Conservation (phyloP, 2,797 vertebrate species). For the Myotis daubentonii region DNA sequence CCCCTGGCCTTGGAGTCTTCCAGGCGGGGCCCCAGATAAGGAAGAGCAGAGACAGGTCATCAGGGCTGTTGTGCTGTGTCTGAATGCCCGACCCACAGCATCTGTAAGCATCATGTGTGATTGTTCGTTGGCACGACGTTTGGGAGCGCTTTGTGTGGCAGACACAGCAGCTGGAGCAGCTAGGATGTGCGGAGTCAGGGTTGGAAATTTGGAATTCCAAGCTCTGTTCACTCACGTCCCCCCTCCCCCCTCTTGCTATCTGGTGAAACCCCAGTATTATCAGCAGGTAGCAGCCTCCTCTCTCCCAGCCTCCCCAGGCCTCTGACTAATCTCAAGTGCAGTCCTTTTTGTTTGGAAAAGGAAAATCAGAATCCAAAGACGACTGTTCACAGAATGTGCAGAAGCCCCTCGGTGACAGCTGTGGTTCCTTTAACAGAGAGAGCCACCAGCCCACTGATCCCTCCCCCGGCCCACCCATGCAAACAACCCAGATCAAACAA, state of each 20-base stretch:
- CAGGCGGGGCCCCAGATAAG: not conserved
- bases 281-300: not conserved
- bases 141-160: not conserved
- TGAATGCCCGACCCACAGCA: not conserved
- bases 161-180: not conserved
- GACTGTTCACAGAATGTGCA: not conserved
- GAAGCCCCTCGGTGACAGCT: not conserved
- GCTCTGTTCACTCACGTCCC: not conserved
- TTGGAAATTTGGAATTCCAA: not conserved
- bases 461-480: not conserved
- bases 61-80: not conserved
- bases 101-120: too few species aligned
- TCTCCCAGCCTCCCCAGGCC: not conserved
- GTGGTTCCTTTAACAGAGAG: not conserved
- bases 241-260: not conserved
- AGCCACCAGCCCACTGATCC: not conserved
- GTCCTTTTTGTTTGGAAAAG: not conserved
- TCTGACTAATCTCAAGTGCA: not conserved
- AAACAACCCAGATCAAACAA: not conserved
- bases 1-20: not conserved
- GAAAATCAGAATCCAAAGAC: conserved; percentile 4
- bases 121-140: not conserved
- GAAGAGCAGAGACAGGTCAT: not conserved
- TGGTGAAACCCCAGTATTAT: not conserved
- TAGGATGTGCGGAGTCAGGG: not conserved